Percentiles rank a stretch among this genome's conserved stretches.
Conservation (phyloP, 2,797 vertebrate genomes). For the Gephyroberyx darwinii region DNA sequence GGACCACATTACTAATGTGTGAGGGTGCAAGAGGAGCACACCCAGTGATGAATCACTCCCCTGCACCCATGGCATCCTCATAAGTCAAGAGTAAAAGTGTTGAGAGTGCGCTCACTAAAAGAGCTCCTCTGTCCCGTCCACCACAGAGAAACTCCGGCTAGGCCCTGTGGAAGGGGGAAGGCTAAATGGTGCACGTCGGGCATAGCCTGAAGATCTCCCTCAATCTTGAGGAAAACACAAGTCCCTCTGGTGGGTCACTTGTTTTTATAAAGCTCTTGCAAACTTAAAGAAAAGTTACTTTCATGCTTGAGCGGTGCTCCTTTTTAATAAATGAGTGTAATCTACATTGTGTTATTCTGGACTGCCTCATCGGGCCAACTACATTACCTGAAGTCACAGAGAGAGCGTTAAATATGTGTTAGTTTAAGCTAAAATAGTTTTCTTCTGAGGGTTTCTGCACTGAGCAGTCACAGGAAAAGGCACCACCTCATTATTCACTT, state of each 20-base stretch:
- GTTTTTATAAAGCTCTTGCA: slow-evolving; percentile 64
- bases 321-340: slow-evolving; percentile 79
- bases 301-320: slow-evolving; percentile 73
- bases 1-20: slow-evolving; percentile 88
- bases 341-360: slow-evolving; percentile 65
- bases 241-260: slow-evolving; percentile 68
- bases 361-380: slow-evolving; percentile 60
- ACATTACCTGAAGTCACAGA: slow-evolving; percentile 64
- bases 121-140: slow-evolving; percentile 69
- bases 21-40: slow-evolving; percentile 79
- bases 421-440: slow-evolving; percentile 66
- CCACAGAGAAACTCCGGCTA: slow-evolving; percentile 65
- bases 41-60: slow-evolving; percentile 85
- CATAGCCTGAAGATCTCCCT: slow-evolving; percentile 83
- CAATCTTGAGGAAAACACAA: slow-evolving; percentile 80
- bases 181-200: slow-evolving; percentile 69
- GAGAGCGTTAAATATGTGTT: slow-evolving; percentile 68
- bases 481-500: slow-evolving; percentile 61
- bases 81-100: slow-evolving; percentile 86
- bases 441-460: slow-evolving; percentile 50
- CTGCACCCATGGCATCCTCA: slow-evolving; percentile 83
- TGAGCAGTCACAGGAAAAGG: slow-evolving; percentile 42
- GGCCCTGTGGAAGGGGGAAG: slow-evolving; percentile 55
- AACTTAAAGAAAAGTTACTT: slow-evolving; percentile 74
- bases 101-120: slow-evolving; percentile 71